Base-by-base conservation (phyloP, 2,797 vertebrate species). In the Cossypha heuglini region DNA sequence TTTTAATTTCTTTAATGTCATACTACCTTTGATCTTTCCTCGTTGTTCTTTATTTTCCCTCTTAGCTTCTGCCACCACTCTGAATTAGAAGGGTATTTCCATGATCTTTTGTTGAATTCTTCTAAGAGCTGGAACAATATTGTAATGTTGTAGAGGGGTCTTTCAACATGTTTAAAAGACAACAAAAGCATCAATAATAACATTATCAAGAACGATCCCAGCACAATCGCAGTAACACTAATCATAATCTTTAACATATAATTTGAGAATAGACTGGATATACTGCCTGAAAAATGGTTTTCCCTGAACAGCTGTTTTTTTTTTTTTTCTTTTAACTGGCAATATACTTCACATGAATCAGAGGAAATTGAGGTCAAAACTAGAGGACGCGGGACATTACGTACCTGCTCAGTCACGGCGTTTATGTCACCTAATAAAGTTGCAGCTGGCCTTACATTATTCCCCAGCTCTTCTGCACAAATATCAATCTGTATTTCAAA, bases 401-500 rank as follows among this genome's bases (percentile, higher is more conserved):
- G 0, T 92, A 99, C 99, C 99, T 99, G 99, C 88, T 97, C 92
- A 93, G 98, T 98, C 59, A 99, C 96, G 2, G 98, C 94, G 11
- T 97, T 98, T 96, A 99, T 94, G 94, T 99, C 99, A 92, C 99
- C 99, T 24, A 99, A 97, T 69, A 99, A 98, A 94, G 97, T 97
- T 86, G 98, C 99, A 92, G 98, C 97, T 49, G 99, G 98, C 77
- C 90, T 98, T 78, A 99, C 98, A 10, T 99, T 99, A 97, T 99
- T 99, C 35, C 99, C 99, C 95, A 99, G 95, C 97, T 99, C 99
- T 97, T 99, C 99, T 46, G 99, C 98, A 98, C 98, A 99, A 93
- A 99, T 98, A 96, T 99, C 99, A 92, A 99, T 97, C 99, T 99
- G 62, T 45, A 88, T 86, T 80, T 40, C 17, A 91, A 80, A 89